A percentile compares a stretch with the other conserved stretches of the same genome.
These are phyloP conservation scores for Notothenia coriiceps DNA, from an alignment of 2,113 vertebrate genomes.

Conservation along the genomic window DNA sequence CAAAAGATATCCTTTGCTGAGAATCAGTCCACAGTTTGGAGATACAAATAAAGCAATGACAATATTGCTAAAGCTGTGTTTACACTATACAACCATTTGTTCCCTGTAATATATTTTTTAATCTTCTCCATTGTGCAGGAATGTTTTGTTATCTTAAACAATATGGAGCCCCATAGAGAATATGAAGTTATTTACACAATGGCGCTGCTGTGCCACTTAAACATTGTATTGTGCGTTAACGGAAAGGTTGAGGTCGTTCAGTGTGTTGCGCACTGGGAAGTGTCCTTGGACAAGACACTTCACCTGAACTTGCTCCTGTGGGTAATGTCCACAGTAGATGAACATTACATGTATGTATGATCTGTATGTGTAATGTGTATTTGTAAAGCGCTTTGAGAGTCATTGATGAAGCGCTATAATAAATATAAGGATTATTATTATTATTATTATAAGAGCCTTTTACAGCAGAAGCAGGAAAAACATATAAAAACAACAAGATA, in stretches of 20 bases:
- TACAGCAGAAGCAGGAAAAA: conserved; percentile 19
- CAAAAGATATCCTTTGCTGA: not conserved
- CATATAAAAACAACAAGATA: conserved; percentile 28
- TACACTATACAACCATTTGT: not conserved
- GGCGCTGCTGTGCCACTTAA: conserved; percentile 74
- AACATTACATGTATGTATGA: too few relatives aligned
- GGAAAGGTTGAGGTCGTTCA: conserved; percentile 72
- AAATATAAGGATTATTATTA: too few relatives aligned
- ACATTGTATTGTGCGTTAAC: conserved; percentile 75
- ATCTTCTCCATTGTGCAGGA: conserved; percentile 18
- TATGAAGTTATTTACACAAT: conserved; percentile 57
- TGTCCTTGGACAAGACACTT: too few relatives aligned
- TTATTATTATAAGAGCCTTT: conserved; percentile 12
- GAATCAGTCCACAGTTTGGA: conserved; percentile 15
- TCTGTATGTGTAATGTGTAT: too few relatives aligned
- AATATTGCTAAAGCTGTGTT: conserved; percentile 25
- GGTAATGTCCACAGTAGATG: too few relatives aligned
- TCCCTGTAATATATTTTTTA: conserved; percentile 3
- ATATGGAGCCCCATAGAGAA: conserved; percentile 36
- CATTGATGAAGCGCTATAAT: too few relatives aligned
- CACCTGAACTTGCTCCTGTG: too few relatives aligned
- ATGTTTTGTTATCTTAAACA: conserved; percentile 24
- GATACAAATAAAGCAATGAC: conserved; percentile 3
- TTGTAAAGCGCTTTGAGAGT: too few relatives aligned
- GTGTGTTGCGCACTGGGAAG: conserved; percentile 52